Conservation (phyloP, 2,797 vertebrate genomes). For the Phylloscopus collybita region DNA sequence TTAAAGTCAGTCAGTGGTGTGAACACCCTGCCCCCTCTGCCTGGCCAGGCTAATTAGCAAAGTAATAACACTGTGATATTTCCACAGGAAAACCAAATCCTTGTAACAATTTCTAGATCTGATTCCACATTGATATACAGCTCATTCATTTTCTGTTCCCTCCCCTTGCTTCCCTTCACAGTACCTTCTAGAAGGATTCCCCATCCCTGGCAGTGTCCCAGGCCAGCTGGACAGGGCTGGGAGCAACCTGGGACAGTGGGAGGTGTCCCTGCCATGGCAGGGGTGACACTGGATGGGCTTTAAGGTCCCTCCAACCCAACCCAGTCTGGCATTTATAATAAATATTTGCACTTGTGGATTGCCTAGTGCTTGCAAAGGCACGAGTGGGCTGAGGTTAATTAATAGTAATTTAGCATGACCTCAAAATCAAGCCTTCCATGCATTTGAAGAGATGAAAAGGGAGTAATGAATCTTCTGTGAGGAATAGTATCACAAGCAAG, state of each 20-base stretch:
- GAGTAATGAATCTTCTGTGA: neutral
- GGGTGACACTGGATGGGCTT: neutral
- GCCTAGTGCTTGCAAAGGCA: neutral
- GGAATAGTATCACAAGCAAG: neutral
- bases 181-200: neutral
- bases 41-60: neutral
- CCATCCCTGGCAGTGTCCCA: neutral
- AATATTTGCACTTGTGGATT: neutral
- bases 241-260: neutral
- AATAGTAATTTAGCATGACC: neutral
- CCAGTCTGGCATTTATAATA: neutral
- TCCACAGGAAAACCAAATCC: neutral
- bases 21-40: neutral
- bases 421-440: neutral
- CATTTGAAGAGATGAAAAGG: neutral
- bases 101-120: neutral
- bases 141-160: neutral
- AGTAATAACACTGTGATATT: neutral
- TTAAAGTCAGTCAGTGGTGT: neutral
- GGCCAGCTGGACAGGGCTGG: rapidly evolving
- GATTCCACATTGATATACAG: rapidly evolving
- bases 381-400: neutral
- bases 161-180: neutral
- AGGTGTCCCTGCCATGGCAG: neutral
- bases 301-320: neutral